A percentile compares a stretch with the other conserved stretches of the same genome.
Evolutionary conservation across 2,797 vertebrate genomes (phyloP).

Genomic region (Lemur catta): DNA sequence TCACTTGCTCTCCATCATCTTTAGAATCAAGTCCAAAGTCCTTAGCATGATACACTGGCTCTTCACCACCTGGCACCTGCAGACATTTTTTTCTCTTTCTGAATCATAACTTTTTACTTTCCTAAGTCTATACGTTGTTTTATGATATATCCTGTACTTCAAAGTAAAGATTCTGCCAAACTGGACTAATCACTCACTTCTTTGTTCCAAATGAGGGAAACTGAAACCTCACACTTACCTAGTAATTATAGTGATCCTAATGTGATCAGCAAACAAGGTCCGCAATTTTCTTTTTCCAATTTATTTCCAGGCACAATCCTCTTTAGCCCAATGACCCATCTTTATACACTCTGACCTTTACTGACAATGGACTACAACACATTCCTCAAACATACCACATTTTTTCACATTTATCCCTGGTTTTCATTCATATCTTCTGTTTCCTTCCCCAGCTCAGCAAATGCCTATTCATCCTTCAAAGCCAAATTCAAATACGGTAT

Average conservation of each 20-base stretch:
- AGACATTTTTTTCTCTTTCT: not conserved
- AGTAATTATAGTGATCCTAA: constrained; percentile 4
- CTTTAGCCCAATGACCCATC: not conserved
- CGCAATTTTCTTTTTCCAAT: not conserved
- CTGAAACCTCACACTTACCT: not conserved
- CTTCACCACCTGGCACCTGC: not conserved
- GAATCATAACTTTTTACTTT: constrained; percentile 30
- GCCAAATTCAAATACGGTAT: not conserved
- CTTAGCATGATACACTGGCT: not conserved
- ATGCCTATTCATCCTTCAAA: constrained; percentile 16
- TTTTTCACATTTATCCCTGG: not conserved
- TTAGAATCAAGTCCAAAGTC: constrained; percentile 40
- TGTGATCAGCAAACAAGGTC: not conserved
- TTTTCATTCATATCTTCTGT: not conserved
- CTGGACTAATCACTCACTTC: not conserved
- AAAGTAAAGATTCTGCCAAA: constrained; percentile 32
- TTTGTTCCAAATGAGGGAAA: constrained; percentile 21
- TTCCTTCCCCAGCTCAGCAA: not conserved
- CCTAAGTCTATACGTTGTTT: not conserved
- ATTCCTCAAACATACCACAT: not conserved
- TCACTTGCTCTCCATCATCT: not conserved
- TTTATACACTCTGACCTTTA: not conserved
- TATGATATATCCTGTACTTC: not conserved
- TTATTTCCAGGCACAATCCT: not conserved
- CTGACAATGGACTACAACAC: not conserved